A percentile compares a stretch with the other conserved stretches of the same genome.
phyloP scores from a whole-genome alignment of 2,888 invertebrate species.

The Gerosis bhagava region DNA sequence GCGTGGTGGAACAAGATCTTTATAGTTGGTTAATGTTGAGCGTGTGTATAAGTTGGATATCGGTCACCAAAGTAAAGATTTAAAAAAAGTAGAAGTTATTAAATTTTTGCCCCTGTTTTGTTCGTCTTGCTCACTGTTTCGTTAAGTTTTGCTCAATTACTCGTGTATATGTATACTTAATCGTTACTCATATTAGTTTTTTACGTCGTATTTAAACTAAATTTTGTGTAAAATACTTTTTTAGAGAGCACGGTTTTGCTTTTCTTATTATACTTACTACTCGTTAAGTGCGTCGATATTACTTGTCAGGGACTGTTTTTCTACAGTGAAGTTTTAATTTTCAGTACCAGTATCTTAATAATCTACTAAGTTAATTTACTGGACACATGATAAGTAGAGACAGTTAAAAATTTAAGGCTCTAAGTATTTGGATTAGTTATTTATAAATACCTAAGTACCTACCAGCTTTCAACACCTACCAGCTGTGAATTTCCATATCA shows the following conservation, averaged over 20 bases:
- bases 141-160: conserved; percentile 80
- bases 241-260: conserved; percentile 79
- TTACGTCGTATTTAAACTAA: conserved; percentile 51
- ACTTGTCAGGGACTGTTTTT: conserved; percentile 42
- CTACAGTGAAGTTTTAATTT: conserved; percentile 30
- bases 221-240: conserved; percentile 58
- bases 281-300: conserved; percentile 57
- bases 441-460: background rate
- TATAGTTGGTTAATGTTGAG: background rate
- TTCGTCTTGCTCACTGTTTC: conserved; percentile 73
- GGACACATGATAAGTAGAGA: conserved; percentile 17
- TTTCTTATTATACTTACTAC: conserved; percentile 71
- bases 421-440: conserved; percentile 8
- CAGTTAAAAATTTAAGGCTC: conserved; percentile 19
- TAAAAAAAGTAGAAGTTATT: too few relatives aligned
- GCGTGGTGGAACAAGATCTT: background rate
- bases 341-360: conserved; percentile 29
- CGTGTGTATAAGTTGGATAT: conserved; percentile 3
- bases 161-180: conserved; percentile 58
- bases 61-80: too few relatives aligned
- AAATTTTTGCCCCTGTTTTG: conserved; percentile 47
- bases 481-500: too few relatives aligned
- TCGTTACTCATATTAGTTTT: conserved; percentile 58
- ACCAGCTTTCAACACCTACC: too few relatives aligned
- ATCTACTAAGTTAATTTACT: too few relatives aligned